These are phyloP conservation scores for Cosmopolites sordidus DNA, from an alignment of 2,888 invertebrate genomes.

Conservation along the genomic window DNA sequence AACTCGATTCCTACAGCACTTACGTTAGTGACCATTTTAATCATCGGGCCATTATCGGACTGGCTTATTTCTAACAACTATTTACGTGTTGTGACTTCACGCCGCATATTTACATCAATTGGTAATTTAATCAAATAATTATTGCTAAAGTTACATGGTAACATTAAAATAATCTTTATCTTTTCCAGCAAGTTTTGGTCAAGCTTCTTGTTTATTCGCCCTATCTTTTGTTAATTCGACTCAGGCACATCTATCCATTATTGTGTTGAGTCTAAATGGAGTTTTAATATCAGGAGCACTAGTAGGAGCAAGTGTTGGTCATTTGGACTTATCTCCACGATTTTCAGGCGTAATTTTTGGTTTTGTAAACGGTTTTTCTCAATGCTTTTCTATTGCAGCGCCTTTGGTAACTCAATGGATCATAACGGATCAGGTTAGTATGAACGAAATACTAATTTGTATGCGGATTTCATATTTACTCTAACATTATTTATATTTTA, in stretches of 20 bases:
- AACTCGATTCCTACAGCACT: background rate
- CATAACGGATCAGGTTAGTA: constrained; percentile 58
- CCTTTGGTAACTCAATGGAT: constrained; percentile 69
- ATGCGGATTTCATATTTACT: no score
- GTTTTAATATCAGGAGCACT: constrained; percentile 5
- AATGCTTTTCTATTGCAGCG: constrained; percentile 72
- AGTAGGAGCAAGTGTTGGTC: constrained; percentile 58
- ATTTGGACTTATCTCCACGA: constrained; percentile 79
- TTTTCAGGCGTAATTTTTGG: constrained; percentile 81
- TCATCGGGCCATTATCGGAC: constrained; percentile 1
- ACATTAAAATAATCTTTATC: background rate
- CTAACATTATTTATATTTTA: background rate
- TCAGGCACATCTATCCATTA: constrained; percentile 6
- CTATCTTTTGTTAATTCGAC: constrained; percentile 9
- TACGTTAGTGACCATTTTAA: background rate
- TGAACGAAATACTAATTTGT: background rate
- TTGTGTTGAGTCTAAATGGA: constrained; percentile 6
- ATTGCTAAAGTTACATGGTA: background rate
- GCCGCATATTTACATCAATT: background rate
- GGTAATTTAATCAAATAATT: background rate
- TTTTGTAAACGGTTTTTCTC: constrained; percentile 71
- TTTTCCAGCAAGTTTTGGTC: constrained; percentile 9
- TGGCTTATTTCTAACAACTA: constrained; percentile 4
- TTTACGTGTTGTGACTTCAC: background rate
- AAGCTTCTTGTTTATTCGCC: constrained; percentile 15